Evolutionary conservation across 2,113 vertebrate genomes (phyloP).

Genomic region (Tympanuchus pallidicinctus): DNA sequence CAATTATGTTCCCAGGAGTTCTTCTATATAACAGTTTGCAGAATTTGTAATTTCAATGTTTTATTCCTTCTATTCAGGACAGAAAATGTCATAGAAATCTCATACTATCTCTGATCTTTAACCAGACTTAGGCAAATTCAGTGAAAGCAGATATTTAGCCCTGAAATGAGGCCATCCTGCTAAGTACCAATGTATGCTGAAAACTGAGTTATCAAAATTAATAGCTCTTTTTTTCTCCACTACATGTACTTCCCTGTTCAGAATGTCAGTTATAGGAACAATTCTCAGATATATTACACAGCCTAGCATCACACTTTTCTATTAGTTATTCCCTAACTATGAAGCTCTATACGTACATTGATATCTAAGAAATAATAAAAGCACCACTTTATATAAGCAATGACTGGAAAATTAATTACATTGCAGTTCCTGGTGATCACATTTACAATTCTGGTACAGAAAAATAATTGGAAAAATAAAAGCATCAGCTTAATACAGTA

Average conservation of each 20-base stretch:
- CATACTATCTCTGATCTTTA: not conserved
- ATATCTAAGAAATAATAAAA: not conserved
- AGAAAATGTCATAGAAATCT: not conserved
- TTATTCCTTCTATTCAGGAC: not conserved
- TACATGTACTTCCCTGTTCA: not conserved
- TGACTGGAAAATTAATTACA: not conserved
- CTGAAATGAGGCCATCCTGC: not conserved
- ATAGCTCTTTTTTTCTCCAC: not conserved
- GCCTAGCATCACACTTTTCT: not conserved
- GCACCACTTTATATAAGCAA: not conserved
- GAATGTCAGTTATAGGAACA: not conserved
- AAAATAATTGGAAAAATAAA: not conserved
- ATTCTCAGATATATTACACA: not conserved
- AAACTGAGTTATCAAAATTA: not conserved
- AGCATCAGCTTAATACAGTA: not conserved
- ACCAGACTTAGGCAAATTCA: not conserved
- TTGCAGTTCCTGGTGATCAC: not conserved
- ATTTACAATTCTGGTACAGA: not conserved
- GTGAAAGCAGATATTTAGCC: not conserved
- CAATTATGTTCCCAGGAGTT: not conserved
- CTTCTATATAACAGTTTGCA: not conserved
- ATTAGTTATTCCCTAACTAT: not conserved
- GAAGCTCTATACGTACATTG: not conserved
- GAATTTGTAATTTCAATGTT: accelerated
- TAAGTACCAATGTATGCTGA: not conserved